Evolutionary conservation across 2,888 invertebrate genomes (phyloP), one percentile per base, ranked within the genome.

Genomic region (Trachelus tabidus): DNA sequence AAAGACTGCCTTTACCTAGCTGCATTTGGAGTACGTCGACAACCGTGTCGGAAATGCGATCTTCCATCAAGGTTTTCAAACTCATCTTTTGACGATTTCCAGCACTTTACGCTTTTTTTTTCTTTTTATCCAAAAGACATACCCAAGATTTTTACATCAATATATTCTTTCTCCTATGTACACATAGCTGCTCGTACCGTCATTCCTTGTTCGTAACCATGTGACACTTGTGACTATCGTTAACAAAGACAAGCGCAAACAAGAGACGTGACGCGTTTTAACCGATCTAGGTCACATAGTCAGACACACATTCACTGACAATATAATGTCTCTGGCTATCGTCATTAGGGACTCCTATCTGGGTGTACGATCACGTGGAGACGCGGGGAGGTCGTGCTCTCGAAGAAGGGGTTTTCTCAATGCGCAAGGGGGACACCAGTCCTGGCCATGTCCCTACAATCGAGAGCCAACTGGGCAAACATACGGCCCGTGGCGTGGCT

Each of bases 1-100:
- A 2, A 15, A 40, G 40, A 6, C 78, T 79, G 79, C 78, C 81
- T 80, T 30, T 30, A 71, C 73, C 4, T 56, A 34, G 40, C 73
- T 33, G 83, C 82, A 83, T 82, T 81, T 78, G 85, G 40, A 86
- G 83, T 6, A 86, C 81, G 85, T 83, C 84, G 82, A 82, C 84
- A 85, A 82, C 6, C 82, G 83, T 82, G 81, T 85, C 79, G 83
- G 82, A 84, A 85, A 84, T 80, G 80, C 81, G 80, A 83, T 79
- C 82, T 78, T 80, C 78, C 78, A 76, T 40, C 40, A 40, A 40
- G 40, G 15, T 34, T 40, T 40, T 40, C 40, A 15, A 40, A 40
- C 15, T 6, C 31, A 31, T 31, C 40, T 15, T 40, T 23, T 1
- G 4, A 40, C 15, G 40, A 40, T 40, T 40, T 6, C 40, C 40